These are phyloP conservation scores for Kryptolebias ocellatus DNA, from an alignment of 2,797 vertebrate species.

Conservation along the genomic window DNA sequence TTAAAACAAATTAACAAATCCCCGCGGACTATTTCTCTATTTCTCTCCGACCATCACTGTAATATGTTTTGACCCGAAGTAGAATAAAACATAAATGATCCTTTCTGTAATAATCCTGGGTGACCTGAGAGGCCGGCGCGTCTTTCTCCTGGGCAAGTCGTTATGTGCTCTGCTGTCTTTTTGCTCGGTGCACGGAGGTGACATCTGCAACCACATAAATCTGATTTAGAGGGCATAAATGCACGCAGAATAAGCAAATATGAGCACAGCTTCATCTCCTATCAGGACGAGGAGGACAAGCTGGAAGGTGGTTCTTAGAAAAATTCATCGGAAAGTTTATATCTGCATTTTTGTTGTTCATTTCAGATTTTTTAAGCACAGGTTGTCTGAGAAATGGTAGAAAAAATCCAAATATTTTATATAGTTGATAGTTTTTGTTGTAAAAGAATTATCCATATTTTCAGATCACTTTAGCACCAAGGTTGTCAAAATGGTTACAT, in stretches of 20 bases:
- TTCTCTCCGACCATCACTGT: slow-evolving; percentile 28
- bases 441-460: too few relatives aligned
- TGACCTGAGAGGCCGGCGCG: slow-evolving; percentile 59
- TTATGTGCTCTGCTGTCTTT: slow-evolving; percentile 68
- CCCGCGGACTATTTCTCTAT: slow-evolving; percentile 1
- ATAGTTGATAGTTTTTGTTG: background rate
- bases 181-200: slow-evolving; percentile 64
- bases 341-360: background rate
- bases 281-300: slow-evolving; percentile 48
- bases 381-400: too few relatives aligned
- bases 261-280: slow-evolving; percentile 58
- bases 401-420: background rate
- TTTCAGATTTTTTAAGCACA: too few relatives aligned
- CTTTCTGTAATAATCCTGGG: slow-evolving; percentile 64
- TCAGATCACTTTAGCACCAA: background rate
- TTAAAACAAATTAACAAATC: too few relatives aligned
- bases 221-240: slow-evolving; percentile 66
- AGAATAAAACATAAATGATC: slow-evolving; percentile 70
- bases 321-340: too few relatives aligned
- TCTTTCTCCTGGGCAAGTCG: slow-evolving; percentile 48
- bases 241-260: slow-evolving; percentile 60
- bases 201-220: slow-evolving; percentile 70
- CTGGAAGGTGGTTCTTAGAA: slow-evolving; percentile 39
- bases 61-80: slow-evolving; percentile 50
- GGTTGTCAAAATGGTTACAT: background rate